Evolutionary conservation across 37 sponge, comb jelly and placozoan species (phyloP).

Genomic region (Axinella damicornis): DNA sequence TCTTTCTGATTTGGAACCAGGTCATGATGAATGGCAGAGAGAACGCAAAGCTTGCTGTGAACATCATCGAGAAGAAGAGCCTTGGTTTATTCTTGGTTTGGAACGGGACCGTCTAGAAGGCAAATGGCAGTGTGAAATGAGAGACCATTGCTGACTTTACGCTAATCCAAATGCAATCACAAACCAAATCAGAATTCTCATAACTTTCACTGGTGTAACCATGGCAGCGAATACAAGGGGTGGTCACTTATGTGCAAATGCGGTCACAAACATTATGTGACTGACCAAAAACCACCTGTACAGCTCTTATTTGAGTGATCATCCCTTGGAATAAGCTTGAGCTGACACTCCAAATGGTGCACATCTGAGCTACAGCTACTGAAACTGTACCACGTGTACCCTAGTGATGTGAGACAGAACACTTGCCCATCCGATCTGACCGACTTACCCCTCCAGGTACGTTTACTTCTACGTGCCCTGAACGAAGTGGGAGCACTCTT

Average conservation of each 20-base stretch:
- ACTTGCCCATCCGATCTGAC: too few species aligned
- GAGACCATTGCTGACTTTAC: too few species aligned
- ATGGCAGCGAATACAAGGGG: too few species aligned
- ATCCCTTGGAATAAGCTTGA: too few species aligned
- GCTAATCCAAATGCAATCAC: too few species aligned
- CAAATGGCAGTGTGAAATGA: not conserved
- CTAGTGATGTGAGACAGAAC: too few species aligned
- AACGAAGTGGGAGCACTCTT: constrained; percentile 15
- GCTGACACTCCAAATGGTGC: not conserved
- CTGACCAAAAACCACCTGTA: too few species aligned
- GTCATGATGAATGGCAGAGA: constrained; percentile 70
- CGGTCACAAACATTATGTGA: too few species aligned
- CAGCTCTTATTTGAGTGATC: too few species aligned
- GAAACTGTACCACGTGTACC: not conserved
- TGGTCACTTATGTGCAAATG: too few species aligned
- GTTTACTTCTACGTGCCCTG: constrained; percentile 8
- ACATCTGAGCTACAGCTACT: not conserved
- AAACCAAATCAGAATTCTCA: too few species aligned
- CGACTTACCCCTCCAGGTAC: constrained; percentile 60
- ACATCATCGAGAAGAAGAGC: constrained; percentile 53
- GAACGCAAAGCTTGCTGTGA: constrained; percentile 48
- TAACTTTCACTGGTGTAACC: too few species aligned
- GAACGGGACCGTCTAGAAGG: constrained; percentile 77
- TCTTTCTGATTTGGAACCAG: constrained; percentile 72
- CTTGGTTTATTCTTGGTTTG: constrained; percentile 70